Base-by-base conservation (phyloP, 2,888 invertebrate species). In the Patella caerulea region DNA sequence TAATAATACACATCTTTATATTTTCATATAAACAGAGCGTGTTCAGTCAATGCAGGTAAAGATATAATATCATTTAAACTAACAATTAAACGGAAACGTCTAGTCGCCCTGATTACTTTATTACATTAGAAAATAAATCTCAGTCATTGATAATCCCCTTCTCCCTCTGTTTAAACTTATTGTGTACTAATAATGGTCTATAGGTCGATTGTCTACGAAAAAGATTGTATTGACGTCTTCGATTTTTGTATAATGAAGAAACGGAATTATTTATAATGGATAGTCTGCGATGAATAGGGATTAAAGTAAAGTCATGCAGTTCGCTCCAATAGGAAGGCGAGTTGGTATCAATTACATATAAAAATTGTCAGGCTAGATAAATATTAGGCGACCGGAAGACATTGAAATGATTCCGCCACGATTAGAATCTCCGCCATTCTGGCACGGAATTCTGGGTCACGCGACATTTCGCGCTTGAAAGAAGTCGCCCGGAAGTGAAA, bases 401-500 rank as follows among this genome's bases (percentile, higher is more conserved):
- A 72, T 56, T 69, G 54, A 69, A 65, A 72, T 71, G 55, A 45
- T 19, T 72, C 71, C 75, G 75, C 75, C 45, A 45, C 65, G 65
- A 65, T 65, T 65, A 65, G 24, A 65, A 24, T 24, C 65, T 24
- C 73, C 77, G 70, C 73, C 77, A 77, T 72, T 72, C 69, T 65
- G 52, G 69, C 72, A 56, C 65, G 77, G 77, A 77, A 77, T 77
- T 77, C 73, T 77, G 77, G 77, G 77, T 77, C 77, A 77, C 77
- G 77, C 72, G 55, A 77, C 56, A 65, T 59, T 73, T 65, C 77
- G 69, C 77, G 77, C 72, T 69, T 77, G 77, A 77, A 72, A 77
- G 77, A 73, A 59, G 52, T 52, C 29, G 56, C 77, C 83, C 84
- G 82, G 84, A 84, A 83, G 82, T 77, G 73, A 76, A 75, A 78